Evolutionary conservation across 1,140 invertebrate species (phyloP), one percentile per base, ranked within the genome.

Genomic region (Drosophila rhopaloa): DNA sequence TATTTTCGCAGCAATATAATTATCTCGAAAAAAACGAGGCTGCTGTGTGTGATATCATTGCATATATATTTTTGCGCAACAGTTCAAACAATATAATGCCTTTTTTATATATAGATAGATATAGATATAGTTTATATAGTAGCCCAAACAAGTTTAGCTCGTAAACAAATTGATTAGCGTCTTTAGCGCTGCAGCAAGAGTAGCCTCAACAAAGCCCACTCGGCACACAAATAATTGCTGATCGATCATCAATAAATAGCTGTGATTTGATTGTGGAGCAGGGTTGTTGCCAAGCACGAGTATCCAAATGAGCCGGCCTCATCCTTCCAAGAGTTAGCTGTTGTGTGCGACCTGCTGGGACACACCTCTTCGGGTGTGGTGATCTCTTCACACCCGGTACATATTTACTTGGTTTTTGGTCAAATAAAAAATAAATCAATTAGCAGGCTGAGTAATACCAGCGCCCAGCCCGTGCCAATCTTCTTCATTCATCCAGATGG

Each of bases 111-210:
- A 59, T 48, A 60, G 9, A 32, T 54, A 56, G 40, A 65, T 47
- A 46, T 46, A 73, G 55, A 72, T 44, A 16, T 16, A 16, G 16
- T 16, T 16, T 16, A 16, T 63, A 83, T 78, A 79, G 76, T 77
- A 82, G 80, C 83, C 58, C 73, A 88, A 76, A 38, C 41, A n/a
- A 47, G 56, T 24, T 37, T 40, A 62, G 50, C 60, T 88, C 76
- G 89, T 89, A 89, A 89, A 89, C 84, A 89, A 89, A 72, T 89
- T 89, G 81, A 89, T 89, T 89, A 89, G 84, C 84, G 76, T 75
- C 80, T 75, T 77, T 56, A 61, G 57, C 78, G 81, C 88, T 88
- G 83, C 71, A 77, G 58, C 67, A 47, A 66, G 43, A 75, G 77
- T 70, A 70, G 41, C 73, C 59, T 48, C 32, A 48, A 41, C 27